Conservation (phyloP, 2,888 invertebrate species). For the Nymphalis c-album region DNA sequence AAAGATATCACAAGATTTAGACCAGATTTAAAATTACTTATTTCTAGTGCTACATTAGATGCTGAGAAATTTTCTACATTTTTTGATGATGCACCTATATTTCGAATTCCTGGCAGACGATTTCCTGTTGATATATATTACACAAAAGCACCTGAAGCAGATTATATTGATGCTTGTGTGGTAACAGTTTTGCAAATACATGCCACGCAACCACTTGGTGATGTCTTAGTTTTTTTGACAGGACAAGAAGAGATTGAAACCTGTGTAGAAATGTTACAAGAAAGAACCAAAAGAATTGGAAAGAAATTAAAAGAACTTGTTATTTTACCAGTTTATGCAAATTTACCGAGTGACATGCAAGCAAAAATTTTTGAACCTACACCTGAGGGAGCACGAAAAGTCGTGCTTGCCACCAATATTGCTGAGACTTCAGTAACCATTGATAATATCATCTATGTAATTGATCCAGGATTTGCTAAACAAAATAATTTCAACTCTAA, state of each 20-base stretch:
- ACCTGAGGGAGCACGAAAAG: slow-evolving; percentile 97
- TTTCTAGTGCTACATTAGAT: slow-evolving; percentile 98
- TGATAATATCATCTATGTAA: slow-evolving; percentile 99
- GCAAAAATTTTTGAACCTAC: slow-evolving; percentile 99
- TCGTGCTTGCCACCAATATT: slow-evolving; percentile 98
- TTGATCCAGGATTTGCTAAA: slow-evolving; percentile 99
- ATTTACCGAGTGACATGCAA: slow-evolving; percentile 99
- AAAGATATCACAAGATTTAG: slow-evolving; percentile 97
- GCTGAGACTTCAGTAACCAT: slow-evolving; percentile 99
- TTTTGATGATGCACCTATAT: slow-evolving; percentile 99
- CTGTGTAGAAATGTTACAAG: slow-evolving; percentile 93
- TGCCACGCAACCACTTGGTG: slow-evolving; percentile 97
- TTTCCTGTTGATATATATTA: slow-evolving; percentile 99
- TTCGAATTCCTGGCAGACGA: slow-evolving; percentile 97
- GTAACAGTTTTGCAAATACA: slow-evolving; percentile 99
- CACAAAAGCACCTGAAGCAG: slow-evolving; percentile 99
- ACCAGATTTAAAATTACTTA: slow-evolving; percentile 95
- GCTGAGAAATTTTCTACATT: slow-evolving; percentile 98
- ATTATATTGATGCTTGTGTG: slow-evolving; percentile 99
- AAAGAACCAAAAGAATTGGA: slow-evolving; percentile 94
- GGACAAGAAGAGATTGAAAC: slow-evolving; percentile 96
- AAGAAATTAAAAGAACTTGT: slow-evolving; percentile 95
- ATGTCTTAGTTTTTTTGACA: slow-evolving; percentile 97
- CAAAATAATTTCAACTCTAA: slow-evolving; percentile 99
- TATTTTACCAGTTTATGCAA: slow-evolving; percentile 98